These are phyloP conservation scores for Ariolimax columbianus DNA, from an alignment of 2,888 invertebrate genomes.

Conservation along the genomic window DNA sequence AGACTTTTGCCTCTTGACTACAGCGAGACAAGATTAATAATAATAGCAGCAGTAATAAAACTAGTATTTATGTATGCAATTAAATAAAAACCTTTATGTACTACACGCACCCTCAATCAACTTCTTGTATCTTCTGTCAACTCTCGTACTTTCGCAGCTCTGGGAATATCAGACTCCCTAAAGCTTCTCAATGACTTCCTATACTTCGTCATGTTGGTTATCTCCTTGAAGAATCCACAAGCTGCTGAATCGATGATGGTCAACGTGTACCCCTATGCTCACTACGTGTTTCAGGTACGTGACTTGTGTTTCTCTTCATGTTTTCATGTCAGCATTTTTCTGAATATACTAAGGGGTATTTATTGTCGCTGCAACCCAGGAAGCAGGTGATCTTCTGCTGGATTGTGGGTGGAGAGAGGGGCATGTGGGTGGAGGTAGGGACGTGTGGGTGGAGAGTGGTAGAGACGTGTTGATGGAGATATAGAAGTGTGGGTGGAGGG, in stretches of 20 bases:
- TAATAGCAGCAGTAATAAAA: background rate
- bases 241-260: conserved; percentile 64
- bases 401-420: no score
- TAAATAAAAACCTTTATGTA: no score
- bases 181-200: conserved; percentile 74
- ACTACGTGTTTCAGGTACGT: conserved; percentile 72
- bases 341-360: no score
- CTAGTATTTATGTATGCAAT: background rate
- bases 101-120: background rate
- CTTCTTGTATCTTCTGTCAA: background rate
- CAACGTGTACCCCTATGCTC: conserved; percentile 74
- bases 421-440: no score
- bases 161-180: conserved; percentile 74
- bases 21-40: background rate
- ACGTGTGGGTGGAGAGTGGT: no score
- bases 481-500: no score
- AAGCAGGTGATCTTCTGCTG: no score
- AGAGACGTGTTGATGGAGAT: no score
- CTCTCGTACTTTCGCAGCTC: conserved; percentile 57
- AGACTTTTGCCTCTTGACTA: no score
- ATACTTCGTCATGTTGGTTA: conserved; percentile 71
- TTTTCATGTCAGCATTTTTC: background rate
- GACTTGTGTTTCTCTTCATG: background rate
- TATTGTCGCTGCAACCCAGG: no score
- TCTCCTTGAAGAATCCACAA: conserved; percentile 60